Conservation (phyloP, 2,113 vertebrate genomes). For the Geococcyx californianus region DNA sequence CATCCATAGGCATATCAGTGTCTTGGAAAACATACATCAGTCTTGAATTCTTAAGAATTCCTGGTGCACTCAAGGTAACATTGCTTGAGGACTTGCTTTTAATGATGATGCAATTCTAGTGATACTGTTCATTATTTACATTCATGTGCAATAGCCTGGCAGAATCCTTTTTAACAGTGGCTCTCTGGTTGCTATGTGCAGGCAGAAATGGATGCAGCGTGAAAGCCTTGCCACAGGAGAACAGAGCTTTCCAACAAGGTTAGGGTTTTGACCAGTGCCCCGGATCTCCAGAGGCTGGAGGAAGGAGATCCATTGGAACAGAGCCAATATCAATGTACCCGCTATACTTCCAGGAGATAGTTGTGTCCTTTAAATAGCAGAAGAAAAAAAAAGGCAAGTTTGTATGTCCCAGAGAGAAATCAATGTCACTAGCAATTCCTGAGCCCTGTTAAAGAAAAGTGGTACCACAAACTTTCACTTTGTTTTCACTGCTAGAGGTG, state of each 20-base stretch:
- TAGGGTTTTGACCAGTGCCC: neutral
- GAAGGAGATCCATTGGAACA: neutral
- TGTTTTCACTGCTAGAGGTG: neutral
- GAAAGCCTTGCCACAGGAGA: fast-evolving
- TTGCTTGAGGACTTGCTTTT: neutral
- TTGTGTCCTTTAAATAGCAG: neutral
- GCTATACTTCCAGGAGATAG: neutral
- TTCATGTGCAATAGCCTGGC: neutral
- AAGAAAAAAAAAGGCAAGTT: neutral
- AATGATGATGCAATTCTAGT: neutral
- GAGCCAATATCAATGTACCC: neutral
- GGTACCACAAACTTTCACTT: neutral
- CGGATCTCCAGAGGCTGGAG: neutral
- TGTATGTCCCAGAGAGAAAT: neutral
- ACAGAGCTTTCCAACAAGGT: neutral
- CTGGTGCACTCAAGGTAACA: neutral
- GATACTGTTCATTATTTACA: neutral
- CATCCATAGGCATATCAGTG: fast-evolving
- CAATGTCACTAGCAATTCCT: neutral
- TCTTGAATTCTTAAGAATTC: neutral
- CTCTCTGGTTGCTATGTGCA: neutral
- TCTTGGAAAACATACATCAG: neutral
- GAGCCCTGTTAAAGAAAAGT: neutral
- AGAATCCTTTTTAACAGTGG: neutral
- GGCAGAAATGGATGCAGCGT: fast-evolving